These are phyloP conservation scores for Diadegma fenestrale DNA, from an alignment of 2,888 invertebrate genomes.

Conservation along the genomic window DNA sequence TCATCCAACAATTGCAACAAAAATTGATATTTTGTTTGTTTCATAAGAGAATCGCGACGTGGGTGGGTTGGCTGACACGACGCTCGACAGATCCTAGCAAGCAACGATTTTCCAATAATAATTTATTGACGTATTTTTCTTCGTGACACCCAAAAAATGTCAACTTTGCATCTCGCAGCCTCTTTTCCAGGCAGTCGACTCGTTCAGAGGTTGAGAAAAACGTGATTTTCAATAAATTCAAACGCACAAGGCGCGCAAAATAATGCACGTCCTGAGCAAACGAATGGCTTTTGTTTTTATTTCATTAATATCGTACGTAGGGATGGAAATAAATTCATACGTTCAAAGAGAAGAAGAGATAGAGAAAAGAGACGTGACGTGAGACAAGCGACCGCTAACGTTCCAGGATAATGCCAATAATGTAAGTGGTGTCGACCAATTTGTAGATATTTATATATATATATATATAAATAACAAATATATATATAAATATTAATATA, in stretches of 20 bases:
- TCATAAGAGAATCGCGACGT: background rate
- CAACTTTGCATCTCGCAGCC: background rate
- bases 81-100: background rate
- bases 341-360: slow-evolving; percentile 56
- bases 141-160: background rate
- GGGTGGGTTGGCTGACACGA: background rate
- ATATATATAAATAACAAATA: slow-evolving; percentile 66
- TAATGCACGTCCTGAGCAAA: no score
- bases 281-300: no score
- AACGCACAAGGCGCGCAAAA: no score
- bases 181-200: background rate
- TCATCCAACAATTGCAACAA: background rate
- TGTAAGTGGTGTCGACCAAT: slow-evolving; percentile 68
- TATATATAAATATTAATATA: slow-evolving; percentile 65
- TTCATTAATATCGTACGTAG: background rate
- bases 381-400: slow-evolving; percentile 75
- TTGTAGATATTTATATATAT: slow-evolving; percentile 67
- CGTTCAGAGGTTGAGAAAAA: background rate
- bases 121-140: background rate
- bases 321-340: slow-evolving; percentile 29
- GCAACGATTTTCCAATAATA: background rate
- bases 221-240: no score
- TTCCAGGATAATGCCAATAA: slow-evolving; percentile 72
- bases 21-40: no score
- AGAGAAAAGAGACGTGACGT: slow-evolving; percentile 70